Conservation (phyloP, 2,797 vertebrate genomes). For the Onychomys torridus region DNA sequence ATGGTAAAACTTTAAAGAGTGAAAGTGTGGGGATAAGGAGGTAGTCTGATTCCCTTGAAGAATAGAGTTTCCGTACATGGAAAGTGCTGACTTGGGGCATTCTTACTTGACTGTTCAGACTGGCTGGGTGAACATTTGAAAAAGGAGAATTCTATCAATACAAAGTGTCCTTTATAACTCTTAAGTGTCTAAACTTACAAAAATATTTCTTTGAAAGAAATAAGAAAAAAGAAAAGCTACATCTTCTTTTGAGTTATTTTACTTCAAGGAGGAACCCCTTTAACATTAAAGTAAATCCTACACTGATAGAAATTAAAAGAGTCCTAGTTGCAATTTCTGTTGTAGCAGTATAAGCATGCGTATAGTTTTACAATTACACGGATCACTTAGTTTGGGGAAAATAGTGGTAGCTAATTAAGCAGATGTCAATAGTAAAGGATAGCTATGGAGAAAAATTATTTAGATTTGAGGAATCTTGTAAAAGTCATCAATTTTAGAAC, state of each 20-base stretch:
- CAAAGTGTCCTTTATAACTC: not conserved
- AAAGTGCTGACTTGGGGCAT: not conserved
- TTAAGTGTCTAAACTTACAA: not conserved
- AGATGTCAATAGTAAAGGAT: not conserved
- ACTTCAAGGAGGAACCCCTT: not conserved
- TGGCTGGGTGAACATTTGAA: not conserved
- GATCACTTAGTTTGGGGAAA: not conserved
- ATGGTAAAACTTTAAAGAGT: not conserved
- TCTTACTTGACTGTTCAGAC: not conserved
- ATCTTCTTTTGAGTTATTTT: not conserved
- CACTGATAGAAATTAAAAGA: not conserved
- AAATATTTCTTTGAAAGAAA: slow-evolving; percentile 6
- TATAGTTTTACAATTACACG: not conserved
- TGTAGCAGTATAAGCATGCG: not conserved
- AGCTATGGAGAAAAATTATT: not conserved
- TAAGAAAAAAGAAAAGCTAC: not conserved
- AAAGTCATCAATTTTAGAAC: not conserved
- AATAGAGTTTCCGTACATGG: not conserved
- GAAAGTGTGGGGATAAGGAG: not conserved
- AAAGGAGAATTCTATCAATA: not conserved
- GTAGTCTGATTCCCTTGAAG: not conserved
- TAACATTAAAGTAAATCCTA: not conserved
- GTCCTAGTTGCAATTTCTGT: not conserved
- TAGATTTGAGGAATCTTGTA: not conserved
- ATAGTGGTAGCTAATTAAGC: not conserved